A percentile compares a stretch with the other conserved stretches of the same genome.
These are phyloP conservation scores for Lacanobia wlatinum DNA, from an alignment of 2,888 invertebrate species.

Conservation along the genomic window DNA sequence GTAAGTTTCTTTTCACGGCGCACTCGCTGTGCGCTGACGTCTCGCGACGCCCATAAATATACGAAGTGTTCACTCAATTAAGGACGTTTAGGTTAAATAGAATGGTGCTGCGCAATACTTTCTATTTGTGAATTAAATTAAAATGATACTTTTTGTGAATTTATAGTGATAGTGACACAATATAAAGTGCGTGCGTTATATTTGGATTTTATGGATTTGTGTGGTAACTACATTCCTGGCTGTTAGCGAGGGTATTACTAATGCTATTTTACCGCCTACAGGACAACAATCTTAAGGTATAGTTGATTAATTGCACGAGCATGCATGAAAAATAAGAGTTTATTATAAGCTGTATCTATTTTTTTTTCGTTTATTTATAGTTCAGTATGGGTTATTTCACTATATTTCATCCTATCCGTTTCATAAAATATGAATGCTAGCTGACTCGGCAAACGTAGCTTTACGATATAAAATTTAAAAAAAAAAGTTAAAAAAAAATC, in stretches of 20 bases:
- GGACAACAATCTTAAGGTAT: conserved; percentile 12
- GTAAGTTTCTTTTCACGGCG: background rate
- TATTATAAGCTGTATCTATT: too few relatives aligned
- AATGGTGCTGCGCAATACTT: conserved; percentile 16
- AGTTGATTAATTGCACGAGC: background rate
- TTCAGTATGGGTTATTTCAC: too few relatives aligned
- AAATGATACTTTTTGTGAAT: background rate
- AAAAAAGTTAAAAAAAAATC: too few relatives aligned
- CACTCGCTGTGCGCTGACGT: background rate
- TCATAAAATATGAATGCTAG: background rate
- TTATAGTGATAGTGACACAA: conserved; percentile 11
- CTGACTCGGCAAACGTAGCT: too few relatives aligned
- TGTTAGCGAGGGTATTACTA: background rate
- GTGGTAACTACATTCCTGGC: background rate
- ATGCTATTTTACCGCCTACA: conserved; percentile 5
- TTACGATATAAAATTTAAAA: too few relatives aligned
- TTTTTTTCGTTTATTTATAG: too few relatives aligned
- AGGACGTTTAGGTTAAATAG: conserved; percentile 22
- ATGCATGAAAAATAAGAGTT: too few relatives aligned
- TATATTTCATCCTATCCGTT: background rate
- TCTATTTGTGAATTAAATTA: too few relatives aligned
- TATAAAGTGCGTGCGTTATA: conserved; percentile 3
- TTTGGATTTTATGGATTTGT: background rate
- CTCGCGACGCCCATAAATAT: too few relatives aligned
- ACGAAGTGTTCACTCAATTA: conserved; percentile 10